These are phyloP conservation scores for Odontomachus brunneus DNA, from an alignment of 1,140 invertebrate species.

Conservation along the genomic window DNA sequence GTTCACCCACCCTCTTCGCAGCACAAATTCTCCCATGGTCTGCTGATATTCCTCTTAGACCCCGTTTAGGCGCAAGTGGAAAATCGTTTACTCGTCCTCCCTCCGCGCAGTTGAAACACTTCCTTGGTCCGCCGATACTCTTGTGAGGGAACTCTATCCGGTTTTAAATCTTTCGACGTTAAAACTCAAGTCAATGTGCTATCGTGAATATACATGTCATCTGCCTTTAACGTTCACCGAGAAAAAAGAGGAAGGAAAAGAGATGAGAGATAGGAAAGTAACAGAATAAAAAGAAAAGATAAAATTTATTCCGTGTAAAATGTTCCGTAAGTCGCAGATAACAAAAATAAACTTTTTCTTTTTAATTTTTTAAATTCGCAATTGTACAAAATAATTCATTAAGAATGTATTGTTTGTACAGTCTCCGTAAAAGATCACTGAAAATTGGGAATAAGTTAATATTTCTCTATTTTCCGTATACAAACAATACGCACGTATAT, in stretches of 20 bases:
- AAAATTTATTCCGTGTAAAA: not conserved
- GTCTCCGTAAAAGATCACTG: too few relatives aligned
- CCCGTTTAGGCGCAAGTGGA: not conserved
- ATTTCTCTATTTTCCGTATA: too few relatives aligned
- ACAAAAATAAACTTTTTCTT: not conserved
- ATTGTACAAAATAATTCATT: constrained; percentile 1
- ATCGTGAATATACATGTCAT: not conserved
- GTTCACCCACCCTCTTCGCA: constrained; percentile 16
- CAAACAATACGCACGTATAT: too few relatives aligned
- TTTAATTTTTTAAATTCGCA: not conserved
- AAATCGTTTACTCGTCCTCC: constrained; percentile 43
- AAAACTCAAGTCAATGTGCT: not conserved
- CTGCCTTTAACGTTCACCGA: constrained; percentile 16
- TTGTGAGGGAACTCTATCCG: too few relatives aligned
- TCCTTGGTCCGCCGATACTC: constrained; percentile 16
- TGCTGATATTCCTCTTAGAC: not conserved
- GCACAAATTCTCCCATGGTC: constrained; percentile 6
- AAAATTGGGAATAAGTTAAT: too few relatives aligned
- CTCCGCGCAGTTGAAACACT: constrained; percentile 11
- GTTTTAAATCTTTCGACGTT: not conserved
- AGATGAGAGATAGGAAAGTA: not conserved
- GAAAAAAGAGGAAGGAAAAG: not conserved
- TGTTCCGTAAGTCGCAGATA: not conserved
- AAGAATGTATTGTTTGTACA: too few relatives aligned
- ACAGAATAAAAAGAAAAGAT: not conserved